Conservation (phyloP, 2,113 vertebrate species). For the Notiomystis cincta region DNA sequence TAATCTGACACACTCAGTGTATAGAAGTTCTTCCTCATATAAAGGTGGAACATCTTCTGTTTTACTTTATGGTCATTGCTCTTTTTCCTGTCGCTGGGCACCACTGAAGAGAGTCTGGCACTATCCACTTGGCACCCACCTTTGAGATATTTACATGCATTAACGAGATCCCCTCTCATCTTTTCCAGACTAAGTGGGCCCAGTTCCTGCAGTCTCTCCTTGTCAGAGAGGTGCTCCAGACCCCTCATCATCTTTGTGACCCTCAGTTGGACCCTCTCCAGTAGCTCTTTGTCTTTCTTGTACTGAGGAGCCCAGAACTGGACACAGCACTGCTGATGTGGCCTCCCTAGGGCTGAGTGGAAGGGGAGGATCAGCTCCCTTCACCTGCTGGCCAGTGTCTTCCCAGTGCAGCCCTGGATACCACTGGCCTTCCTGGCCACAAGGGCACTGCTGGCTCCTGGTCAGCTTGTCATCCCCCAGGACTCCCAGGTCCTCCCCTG, state of each 20-base stretch:
- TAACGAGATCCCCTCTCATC: neutral
- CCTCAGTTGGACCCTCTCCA: neutral
- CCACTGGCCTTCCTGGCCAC: neutral
- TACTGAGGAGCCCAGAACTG: neutral
- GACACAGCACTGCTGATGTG: neutral
- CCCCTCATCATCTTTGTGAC: neutral
- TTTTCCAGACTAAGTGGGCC: neutral
- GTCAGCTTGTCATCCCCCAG: neutral
- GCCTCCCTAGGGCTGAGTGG: too few species aligned
- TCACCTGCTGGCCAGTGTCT: neutral
- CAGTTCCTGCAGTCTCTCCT: neutral
- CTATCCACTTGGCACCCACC: fast-evolving
- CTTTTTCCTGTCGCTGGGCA: neutral
- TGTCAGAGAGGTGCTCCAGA: neutral
- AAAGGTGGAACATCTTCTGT: neutral
- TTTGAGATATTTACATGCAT: neutral
- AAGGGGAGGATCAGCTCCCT: neutral
- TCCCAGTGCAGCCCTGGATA: fast-evolving
- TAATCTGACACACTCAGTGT: neutral
- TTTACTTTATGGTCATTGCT: neutral
- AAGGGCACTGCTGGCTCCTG: too few species aligned
- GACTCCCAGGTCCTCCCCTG: neutral
- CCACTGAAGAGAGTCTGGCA: neutral
- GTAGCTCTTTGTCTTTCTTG: neutral
- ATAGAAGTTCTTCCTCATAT: neutral